These are phyloP conservation scores for Ladona fulva DNA, from an alignment of 1,140 invertebrate species.

Conservation along the genomic window DNA sequence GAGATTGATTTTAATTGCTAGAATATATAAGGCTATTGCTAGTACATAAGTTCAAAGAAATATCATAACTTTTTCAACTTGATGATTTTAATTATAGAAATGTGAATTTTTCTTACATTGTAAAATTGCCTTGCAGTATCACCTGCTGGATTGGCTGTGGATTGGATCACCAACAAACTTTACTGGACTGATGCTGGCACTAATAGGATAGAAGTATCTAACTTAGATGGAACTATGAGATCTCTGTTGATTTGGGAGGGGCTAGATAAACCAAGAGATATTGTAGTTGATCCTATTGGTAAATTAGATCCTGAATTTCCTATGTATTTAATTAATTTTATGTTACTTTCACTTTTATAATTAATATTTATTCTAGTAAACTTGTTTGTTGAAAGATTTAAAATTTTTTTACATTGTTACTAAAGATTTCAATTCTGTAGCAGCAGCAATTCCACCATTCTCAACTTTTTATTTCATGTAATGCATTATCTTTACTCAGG, in stretches of 20 bases:
- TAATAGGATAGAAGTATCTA: constrained; percentile 72
- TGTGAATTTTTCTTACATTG: constrained; percentile 10
- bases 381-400: too few relatives aligned
- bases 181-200: constrained; percentile 84
- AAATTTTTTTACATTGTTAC: not conserved
- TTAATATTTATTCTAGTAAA: too few relatives aligned
- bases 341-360: too few relatives aligned
- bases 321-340: constrained; percentile 19
- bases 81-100: too few relatives aligned
- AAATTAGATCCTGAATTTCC: constrained; percentile 16
- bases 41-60: too few relatives aligned
- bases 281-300: constrained; percentile 72
- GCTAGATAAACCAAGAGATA: constrained; percentile 72
- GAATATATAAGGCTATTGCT: too few relatives aligned
- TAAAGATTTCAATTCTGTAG: not conserved
- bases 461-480: constrained; percentile 13
- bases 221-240: constrained; percentile 64
- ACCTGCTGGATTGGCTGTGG: constrained; percentile 68
- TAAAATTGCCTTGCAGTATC: constrained; percentile 40
- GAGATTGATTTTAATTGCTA: too few relatives aligned
- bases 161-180: constrained; percentile 77
- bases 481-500: constrained; percentile 35
- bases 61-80: too few relatives aligned
- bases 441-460: not conserved
- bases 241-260: constrained; percentile 68